Evolutionary conservation across 2,797 vertebrate genomes (phyloP), one percentile per base, ranked within the genome.

Genomic region (Tadarida brasiliensis): DNA sequence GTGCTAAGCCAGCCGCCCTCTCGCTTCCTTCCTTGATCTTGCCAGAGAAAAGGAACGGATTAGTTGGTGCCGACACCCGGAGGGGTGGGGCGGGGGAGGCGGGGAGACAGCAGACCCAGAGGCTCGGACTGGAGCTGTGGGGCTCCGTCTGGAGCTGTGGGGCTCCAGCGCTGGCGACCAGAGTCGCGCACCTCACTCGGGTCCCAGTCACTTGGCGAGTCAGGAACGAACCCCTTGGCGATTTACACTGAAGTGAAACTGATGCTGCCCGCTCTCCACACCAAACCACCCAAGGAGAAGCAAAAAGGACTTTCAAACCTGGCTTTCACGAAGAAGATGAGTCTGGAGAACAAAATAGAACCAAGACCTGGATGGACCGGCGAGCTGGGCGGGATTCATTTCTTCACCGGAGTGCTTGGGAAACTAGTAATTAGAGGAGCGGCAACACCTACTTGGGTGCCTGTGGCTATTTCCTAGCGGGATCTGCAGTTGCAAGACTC

Each of bases 21-120:
- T 98, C 94, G 80, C 97, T 91, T 85, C 96, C 98, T 98, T 97
- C 97, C 98, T 97, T 96, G 94, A 98, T 98, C 98, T 98, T 98
- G 98, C 83, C 63, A 87, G 84, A 90, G 95, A 96, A 94, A 90
- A 92, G 89, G 93, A 11, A 85, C 96, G 96, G 96, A 95, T 97
- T 95, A 97, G 94, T 97, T 95, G 95, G 94, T 39, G 88, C 92
- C 56, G 88, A 90, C 92, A 84, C 95, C 67, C 39, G 17, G 61
- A 93, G 77, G 90, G 93, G 97, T 96, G 92, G 92, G 93, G 95
- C 95, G 85, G 92, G 76, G 81, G 93, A 87, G 95, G 87, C 49
- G 82, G 96, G 87, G 92, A 61, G 95, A 76, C 63, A 44, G 20
- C 49, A 26, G 90, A 95, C 94, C 95, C 76, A 2, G 39, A 47